A percentile compares a stretch with the other conserved stretches of the same genome.
These are phyloP conservation scores for Muntiacus muntjak DNA, from an alignment of 2,113 vertebrate genomes.

Conservation along the genomic window DNA sequence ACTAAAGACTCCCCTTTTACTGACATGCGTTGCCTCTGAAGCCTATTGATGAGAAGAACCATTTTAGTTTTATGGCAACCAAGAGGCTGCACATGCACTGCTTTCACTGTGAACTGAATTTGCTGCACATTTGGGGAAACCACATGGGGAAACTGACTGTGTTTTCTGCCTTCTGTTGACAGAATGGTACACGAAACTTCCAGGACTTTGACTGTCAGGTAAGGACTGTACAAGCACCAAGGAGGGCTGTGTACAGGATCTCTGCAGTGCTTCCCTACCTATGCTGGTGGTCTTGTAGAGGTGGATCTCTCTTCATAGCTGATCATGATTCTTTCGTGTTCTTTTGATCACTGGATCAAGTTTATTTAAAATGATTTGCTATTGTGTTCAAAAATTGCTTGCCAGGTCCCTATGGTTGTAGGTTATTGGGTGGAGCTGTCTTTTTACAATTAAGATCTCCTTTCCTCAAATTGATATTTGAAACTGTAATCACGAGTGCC, in stretches of 20 bases:
- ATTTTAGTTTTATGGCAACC: background rate
- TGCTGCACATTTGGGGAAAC: slow-evolving; percentile 45
- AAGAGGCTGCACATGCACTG: background rate
- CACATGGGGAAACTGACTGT: slow-evolving; percentile 61
- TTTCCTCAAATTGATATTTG: background rate
- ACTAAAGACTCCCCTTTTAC: background rate
- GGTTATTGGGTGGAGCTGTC: background rate
- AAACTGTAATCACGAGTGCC: slow-evolving; percentile 7
- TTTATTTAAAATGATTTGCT: slow-evolving; percentile 35
- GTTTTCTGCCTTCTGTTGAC: slow-evolving; percentile 76
- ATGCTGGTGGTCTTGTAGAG: background rate
- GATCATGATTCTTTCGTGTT: background rate
- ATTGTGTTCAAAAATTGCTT: slow-evolving; percentile 12
- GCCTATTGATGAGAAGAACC: background rate
- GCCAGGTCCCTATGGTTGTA: background rate
- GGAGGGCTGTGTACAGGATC: background rate
- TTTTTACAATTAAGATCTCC: slow-evolving; percentile 31
- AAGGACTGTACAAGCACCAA: slow-evolving; percentile 64
- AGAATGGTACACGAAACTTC: slow-evolving; percentile 92
- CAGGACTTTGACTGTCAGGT: slow-evolving; percentile 98
- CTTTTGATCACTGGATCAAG: slow-evolving; percentile 35
- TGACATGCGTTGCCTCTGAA: background rate
- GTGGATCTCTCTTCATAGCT: slow-evolving; percentile 7
- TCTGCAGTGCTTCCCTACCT: background rate
- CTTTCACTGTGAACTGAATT: slow-evolving; percentile 41